Conservation (phyloP, 1,140 invertebrate genomes). For the Pteromalus puparum region DNA sequence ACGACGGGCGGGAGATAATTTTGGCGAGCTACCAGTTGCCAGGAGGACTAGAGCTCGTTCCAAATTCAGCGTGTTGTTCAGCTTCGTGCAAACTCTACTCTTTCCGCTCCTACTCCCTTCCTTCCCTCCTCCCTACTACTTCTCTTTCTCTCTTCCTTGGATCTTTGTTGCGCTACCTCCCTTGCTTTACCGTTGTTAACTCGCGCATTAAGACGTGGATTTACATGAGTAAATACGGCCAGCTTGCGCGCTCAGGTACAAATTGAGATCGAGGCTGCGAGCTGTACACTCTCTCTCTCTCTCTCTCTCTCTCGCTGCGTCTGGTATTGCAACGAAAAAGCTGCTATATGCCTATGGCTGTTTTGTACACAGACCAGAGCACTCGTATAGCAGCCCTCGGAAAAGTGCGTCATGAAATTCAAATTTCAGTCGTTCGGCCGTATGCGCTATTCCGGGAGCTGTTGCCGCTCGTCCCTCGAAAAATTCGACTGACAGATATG, state of each 20-base stretch:
- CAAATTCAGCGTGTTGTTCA: slow-evolving; percentile 25
- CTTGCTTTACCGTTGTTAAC: slow-evolving; percentile 44
- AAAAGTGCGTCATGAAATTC: slow-evolving; percentile 37
- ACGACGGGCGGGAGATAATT: slow-evolving; percentile 3
- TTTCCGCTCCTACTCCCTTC: slow-evolving; percentile 7
- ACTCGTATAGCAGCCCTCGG: neutral
- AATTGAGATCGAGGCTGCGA: slow-evolving; percentile 61
- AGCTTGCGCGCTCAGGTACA: slow-evolving; percentile 52
- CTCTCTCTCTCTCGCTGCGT: neutral
- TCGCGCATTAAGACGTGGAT: slow-evolving; percentile 58
- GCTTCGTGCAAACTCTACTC: neutral
- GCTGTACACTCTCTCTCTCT: neutral
- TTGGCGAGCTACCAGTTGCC: slow-evolving; percentile 11
- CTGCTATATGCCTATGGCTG: neutral
- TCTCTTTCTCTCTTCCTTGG: neutral
- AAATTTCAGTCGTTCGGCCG: slow-evolving; percentile 8
- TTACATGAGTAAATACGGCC: slow-evolving; percentile 62
- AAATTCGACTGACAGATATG: slow-evolving; percentile 14
- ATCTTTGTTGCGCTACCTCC: neutral
- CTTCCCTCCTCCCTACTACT: neutral
- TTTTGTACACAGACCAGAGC: neutral
- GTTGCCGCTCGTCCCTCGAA: neutral
- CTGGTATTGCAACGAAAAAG: slow-evolving; percentile 1
- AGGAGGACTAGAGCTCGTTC: slow-evolving; percentile 5
- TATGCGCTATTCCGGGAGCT: neutral